Evolutionary conservation across 2,113 vertebrate genomes (phyloP).

Genomic region (Campylomormyrus tamandua): DNA sequence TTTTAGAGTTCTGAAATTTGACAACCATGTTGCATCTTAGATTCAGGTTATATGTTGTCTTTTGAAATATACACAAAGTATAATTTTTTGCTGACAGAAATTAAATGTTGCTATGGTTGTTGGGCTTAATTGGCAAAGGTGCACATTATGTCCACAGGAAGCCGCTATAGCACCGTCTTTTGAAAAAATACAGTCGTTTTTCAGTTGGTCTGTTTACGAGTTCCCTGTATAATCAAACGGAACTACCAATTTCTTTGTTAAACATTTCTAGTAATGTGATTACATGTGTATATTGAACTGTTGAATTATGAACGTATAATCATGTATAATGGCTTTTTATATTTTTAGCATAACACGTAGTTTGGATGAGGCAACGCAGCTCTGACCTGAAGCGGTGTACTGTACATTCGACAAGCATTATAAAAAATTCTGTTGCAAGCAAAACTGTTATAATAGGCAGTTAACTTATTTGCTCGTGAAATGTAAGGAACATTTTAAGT

Average conservation of each 20-base stretch:
- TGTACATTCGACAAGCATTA: neutral
- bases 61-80: neutral
- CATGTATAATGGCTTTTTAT: neutral
- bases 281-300: neutral
- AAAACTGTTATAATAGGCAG: neutral
- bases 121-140: neutral
- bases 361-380: neutral
- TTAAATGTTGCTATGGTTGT: neutral
- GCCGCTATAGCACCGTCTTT: slow-evolving; percentile 8
- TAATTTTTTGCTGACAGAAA: neutral
- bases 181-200: neutral
- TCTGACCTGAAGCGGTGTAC: neutral
- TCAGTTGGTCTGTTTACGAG: neutral
- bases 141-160: slow-evolving; percentile 2
- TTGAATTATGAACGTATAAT: slow-evolving; percentile 8
- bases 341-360: neutral
- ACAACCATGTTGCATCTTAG: neutral
- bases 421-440: neutral
- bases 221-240: neutral
- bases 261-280: neutral
- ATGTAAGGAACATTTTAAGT: neutral
- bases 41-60: neutral
- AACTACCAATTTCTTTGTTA: neutral
- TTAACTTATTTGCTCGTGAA: slow-evolving; percentile 2
- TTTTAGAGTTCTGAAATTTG: neutral